These are phyloP conservation scores for Potamarius usumacintae DNA, from an alignment of 2,113 vertebrate species.

Conservation along the genomic window DNA sequence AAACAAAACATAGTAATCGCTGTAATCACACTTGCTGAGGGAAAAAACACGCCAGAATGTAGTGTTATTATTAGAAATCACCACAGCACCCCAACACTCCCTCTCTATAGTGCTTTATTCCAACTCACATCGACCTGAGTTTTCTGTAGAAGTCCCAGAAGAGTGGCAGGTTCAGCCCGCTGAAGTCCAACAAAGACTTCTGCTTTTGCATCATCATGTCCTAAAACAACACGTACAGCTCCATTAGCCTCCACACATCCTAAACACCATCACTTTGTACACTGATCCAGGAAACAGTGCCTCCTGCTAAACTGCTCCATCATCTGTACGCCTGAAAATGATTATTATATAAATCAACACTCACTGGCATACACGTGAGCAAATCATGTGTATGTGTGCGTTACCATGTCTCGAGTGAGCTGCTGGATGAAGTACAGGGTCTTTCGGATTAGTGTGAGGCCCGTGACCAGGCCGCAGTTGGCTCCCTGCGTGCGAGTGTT, in stretches of 20 bases:
- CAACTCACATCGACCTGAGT: constrained; percentile 86
- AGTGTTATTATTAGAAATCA: neutral
- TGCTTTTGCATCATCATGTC: constrained; percentile 85
- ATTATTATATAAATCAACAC: neutral
- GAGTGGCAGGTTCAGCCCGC: constrained; percentile 82
- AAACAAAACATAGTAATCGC: neutral
- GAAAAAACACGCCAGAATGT: neutral
- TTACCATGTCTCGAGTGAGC: constrained; percentile 90
- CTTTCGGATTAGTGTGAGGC: constrained; percentile 86
- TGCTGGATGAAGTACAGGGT: constrained; percentile 92
- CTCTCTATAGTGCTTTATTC: neutral
- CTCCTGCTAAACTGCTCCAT: neutral
- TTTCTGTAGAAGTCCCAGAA: constrained; percentile 96
- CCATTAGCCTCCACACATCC: neutral
- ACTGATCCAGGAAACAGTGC: neutral
- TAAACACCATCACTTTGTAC: neutral
- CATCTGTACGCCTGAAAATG: neutral
- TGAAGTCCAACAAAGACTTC: constrained; percentile 88
- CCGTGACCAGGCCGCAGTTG: constrained; percentile 67
- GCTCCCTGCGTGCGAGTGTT: constrained; percentile 67
- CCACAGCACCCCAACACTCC: neutral
- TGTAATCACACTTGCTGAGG: neutral
- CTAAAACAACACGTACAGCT: constrained; percentile 64
- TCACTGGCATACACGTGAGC: neutral
- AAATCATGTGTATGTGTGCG: neutral